Evolutionary conservation across 2,113 vertebrate species (phyloP).

Genomic region (Neofelis nebulosa): DNA sequence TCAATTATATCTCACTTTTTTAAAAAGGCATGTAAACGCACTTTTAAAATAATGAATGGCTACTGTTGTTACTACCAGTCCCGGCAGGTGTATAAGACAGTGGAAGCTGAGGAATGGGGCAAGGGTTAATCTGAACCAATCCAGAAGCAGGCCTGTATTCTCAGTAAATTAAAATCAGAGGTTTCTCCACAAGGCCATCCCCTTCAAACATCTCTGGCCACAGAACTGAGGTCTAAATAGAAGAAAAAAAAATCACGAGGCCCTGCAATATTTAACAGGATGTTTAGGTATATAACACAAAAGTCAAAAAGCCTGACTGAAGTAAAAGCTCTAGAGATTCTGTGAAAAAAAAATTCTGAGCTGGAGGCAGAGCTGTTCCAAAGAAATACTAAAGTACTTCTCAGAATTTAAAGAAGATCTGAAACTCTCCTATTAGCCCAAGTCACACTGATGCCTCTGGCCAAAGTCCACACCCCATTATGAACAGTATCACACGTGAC

Average conservation of each 20-base stretch:
- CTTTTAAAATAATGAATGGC: not conserved
- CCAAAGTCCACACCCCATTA: no score
- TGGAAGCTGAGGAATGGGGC: not conserved
- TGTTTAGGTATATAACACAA: not conserved
- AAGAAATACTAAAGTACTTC: not conserved
- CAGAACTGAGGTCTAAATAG: not conserved
- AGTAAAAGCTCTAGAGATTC: not conserved
- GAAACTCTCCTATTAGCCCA: not conserved
- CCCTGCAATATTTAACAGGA: not conserved
- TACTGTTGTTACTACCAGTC: not conserved
- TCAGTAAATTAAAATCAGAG: not conserved
- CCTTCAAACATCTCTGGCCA: not conserved
- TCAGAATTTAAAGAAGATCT: not conserved
- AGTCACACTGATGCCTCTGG: not conserved
- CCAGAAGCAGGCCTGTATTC: not conserved
- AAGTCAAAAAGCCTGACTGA: not conserved
- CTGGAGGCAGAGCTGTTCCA: not conserved
- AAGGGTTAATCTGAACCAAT: not conserved
- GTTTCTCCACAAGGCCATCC: not conserved
- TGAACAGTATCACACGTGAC: fast-evolving
- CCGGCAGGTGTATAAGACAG: not conserved
- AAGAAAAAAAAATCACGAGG: not conserved
- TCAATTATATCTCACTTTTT: not conserved
- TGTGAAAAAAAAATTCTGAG: not conserved
- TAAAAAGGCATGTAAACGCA: not conserved